Conservation (phyloP, 2,797 vertebrate genomes). For the Catostomus latipinnis region DNA sequence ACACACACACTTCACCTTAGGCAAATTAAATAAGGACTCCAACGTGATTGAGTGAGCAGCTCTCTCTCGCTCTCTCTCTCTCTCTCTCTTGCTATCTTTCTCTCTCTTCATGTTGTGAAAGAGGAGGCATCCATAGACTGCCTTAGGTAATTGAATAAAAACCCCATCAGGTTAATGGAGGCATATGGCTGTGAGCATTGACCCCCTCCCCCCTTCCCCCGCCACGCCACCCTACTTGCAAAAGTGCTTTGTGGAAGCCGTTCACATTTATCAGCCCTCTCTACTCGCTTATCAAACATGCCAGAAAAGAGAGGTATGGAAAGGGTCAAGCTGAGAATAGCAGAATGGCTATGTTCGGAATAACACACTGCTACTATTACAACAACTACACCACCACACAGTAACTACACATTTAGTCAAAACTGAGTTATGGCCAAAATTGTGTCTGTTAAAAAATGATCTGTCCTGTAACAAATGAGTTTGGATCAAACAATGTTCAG, state of each 20-base stretch:
- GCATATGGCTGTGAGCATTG: slow-evolving; percentile 44
- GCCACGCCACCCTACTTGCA: background rate
- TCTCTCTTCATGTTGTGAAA: slow-evolving; percentile 42
- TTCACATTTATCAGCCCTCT: slow-evolving; percentile 45
- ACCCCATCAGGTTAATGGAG: slow-evolving; percentile 65
- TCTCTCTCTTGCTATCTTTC: slow-evolving; percentile 21
- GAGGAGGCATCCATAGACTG: slow-evolving; percentile 57
- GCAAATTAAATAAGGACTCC: slow-evolving; percentile 81
- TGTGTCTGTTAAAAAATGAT: no score
- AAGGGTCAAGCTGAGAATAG: background rate
- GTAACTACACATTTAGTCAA: no score
- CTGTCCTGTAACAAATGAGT: no score
- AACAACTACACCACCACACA: no score
- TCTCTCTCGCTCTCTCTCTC: slow-evolving; percentile 21
- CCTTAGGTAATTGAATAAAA: slow-evolving; percentile 65
- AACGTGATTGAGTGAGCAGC: slow-evolving; percentile 78
- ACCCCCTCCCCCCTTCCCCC: background rate
- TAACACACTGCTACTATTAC: no score
- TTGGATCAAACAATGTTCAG: no score
- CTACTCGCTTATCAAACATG: slow-evolving; percentile 23
- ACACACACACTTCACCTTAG: slow-evolving; percentile 49
- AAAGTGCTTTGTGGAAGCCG: slow-evolving; percentile 47
- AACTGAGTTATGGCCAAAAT: no score
- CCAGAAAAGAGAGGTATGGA: slow-evolving; percentile 8
- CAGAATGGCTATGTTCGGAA: no score